Evolutionary conservation across 2,797 vertebrate species (phyloP).

Genomic region (Perodicticus potto): DNA sequence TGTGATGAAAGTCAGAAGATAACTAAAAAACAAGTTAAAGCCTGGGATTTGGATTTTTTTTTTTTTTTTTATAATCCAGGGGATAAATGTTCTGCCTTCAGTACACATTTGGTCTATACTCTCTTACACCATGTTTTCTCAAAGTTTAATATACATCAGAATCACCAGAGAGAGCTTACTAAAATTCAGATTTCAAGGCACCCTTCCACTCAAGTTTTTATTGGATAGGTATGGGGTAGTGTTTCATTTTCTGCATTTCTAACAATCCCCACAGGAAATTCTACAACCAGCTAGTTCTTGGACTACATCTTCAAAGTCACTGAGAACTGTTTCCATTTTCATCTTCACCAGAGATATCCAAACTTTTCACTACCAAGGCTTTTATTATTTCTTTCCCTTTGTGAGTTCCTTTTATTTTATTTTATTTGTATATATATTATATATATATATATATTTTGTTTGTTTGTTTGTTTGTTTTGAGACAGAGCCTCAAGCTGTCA

Average conservation of each 20-base stretch:
- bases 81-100: slow-evolving; percentile 25
- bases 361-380: slow-evolving; percentile 13
- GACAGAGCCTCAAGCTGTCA: no score
- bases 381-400: slow-evolving; percentile 36
- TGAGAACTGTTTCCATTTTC: slow-evolving; percentile 34
- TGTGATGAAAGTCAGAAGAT: slow-evolving; percentile 52
- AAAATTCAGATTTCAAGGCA: slow-evolving; percentile 49
- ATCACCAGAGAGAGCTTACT: background rate
- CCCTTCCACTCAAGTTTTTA: background rate
- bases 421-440: no score
- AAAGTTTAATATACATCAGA: slow-evolving; percentile 39
- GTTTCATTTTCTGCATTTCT: slow-evolving; percentile 21
- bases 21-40: slow-evolving; percentile 56
- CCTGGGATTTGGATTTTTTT: slow-evolving; percentile 29
- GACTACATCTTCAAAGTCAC: background rate
- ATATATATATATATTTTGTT: no score
- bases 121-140: slow-evolving; percentile 43
- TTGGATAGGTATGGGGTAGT: background rate
- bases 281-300: background rate
- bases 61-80: background rate
- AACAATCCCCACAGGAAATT: background rate
- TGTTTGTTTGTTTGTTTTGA: no score
- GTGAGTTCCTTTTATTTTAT: background rate
- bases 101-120: slow-evolving; percentile 31
- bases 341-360: slow-evolving; percentile 12